These are phyloP conservation scores for Halictus ligatus DNA, from an alignment of 2,888 invertebrate genomes.

Conservation along the genomic window DNA sequence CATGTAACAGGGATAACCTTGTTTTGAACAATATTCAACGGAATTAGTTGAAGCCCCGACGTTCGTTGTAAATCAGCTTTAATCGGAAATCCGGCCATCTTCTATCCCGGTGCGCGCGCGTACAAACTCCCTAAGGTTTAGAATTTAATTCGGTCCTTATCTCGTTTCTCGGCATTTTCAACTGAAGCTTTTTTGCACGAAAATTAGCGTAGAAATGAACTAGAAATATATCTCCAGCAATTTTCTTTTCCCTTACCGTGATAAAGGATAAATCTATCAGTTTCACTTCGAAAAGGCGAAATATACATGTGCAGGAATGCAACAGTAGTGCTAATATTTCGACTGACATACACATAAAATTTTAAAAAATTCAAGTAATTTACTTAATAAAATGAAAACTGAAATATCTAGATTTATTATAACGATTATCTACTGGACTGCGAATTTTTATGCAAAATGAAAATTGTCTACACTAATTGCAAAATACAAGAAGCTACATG, in stretches of 20 bases:
- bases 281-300: background rate
- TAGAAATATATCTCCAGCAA: background rate
- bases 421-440: background rate
- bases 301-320: no score
- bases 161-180: background rate
- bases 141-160: conserved; percentile 20
- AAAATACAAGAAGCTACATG: no score
- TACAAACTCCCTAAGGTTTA: conserved; percentile 11
- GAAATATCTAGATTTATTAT: background rate
- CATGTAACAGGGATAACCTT: background rate
- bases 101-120: conserved; percentile 15
- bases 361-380: background rate
- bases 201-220: background rate
- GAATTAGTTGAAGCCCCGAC: conserved; percentile 14
- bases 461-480: no score
- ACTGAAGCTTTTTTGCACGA: background rate
- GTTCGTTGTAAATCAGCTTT: conserved; percentile 23
- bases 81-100: conserved; percentile 17
- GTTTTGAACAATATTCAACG: conserved; percentile 29
- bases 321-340: background rate
- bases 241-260: background rate
- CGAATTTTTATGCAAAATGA: no score
- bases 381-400: background rate
- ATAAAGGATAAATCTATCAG: background rate
- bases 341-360: background rate